Evolutionary conservation across 1,140 invertebrate species (phyloP).

Genomic region (Acarapis woodi): DNA sequence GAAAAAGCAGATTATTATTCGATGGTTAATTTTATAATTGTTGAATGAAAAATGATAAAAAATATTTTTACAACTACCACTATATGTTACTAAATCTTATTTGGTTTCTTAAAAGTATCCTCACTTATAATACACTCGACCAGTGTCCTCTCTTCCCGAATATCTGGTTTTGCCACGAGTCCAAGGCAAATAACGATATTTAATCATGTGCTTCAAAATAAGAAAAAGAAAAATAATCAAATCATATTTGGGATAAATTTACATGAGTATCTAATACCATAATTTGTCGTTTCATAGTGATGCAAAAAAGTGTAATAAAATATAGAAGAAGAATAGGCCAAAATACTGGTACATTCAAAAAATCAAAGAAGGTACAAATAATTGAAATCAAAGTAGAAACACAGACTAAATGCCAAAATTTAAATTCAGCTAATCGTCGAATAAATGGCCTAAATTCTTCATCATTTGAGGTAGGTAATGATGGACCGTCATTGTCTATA

Average conservation of each 20-base stretch:
- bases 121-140: slow-evolving; percentile 18
- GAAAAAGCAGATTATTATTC: no score
- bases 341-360: slow-evolving; percentile 96
- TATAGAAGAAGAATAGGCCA: slow-evolving; percentile 99
- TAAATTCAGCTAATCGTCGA: slow-evolving; percentile 87
- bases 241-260: slow-evolving; percentile 4
- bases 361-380: slow-evolving; percentile 83
- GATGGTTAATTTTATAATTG: no score
- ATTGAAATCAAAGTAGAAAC: slow-evolving; percentile 78
- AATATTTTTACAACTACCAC: no score
- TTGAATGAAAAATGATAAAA: no score
- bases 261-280: no score
- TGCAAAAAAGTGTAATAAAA: slow-evolving; percentile 86
- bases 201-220: slow-evolving; percentile 85
- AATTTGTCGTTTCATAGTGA: slow-evolving; percentile 99
- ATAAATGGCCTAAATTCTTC: slow-evolving; percentile 98
- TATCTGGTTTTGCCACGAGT: slow-evolving; percentile 84
- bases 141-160: slow-evolving; percentile 20
- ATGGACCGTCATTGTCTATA: slow-evolving; percentile 41
- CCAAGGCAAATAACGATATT: slow-evolving; percentile 93
- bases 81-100: no score
- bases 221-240: slow-evolving; percentile 7
- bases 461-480: slow-evolving; percentile 67
- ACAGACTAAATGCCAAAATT: slow-evolving; percentile 93
- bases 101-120: no score